phyloP scores from a whole-genome alignment of 2,888 invertebrate genomes.

The Stenodera caucasica region DNA sequence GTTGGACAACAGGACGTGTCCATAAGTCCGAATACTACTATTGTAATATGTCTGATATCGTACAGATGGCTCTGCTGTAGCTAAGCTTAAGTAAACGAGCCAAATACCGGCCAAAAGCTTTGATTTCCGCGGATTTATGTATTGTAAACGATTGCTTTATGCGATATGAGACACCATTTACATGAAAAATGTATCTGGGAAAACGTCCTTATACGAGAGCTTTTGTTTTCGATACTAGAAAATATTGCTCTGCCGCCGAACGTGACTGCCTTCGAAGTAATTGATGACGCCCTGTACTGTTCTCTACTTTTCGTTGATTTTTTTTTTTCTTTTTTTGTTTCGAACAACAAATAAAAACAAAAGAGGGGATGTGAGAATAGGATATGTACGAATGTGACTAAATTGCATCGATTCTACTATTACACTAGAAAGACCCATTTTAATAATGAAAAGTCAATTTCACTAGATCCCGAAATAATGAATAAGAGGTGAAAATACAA shows the following conservation, averaged over 20 bases:
- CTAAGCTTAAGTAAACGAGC: conserved; percentile 54
- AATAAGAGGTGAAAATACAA: no score
- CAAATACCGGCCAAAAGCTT: conserved; percentile 50
- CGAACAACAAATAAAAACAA: conserved; percentile 29
- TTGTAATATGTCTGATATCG: conserved; percentile 31
- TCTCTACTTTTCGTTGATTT: conserved; percentile 8
- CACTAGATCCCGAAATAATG: neutral
- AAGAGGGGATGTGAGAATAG: no score
- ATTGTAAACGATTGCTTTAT: conserved; percentile 60
- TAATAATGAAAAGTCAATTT: neutral
- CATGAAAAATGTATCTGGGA: conserved; percentile 58
- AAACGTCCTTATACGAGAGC: conserved; percentile 55
- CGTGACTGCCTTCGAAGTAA: conserved; percentile 56
- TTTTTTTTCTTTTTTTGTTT: conserved; percentile 24
- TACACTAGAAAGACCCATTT: conserved; percentile 18
- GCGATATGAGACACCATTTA: conserved; percentile 59
- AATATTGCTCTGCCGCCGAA: conserved; percentile 54
- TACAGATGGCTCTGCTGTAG: conserved; percentile 49
- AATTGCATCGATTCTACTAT: conserved; percentile 21
- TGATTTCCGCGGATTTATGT: conserved; percentile 59
- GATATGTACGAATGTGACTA: neutral
- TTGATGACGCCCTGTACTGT: conserved; percentile 49
- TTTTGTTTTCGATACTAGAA: conserved; percentile 58
- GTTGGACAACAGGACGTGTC: no score
- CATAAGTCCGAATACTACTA: conserved; percentile 30